phyloP scores from a whole-genome alignment of 2,113 vertebrate genomes.

The Pogona vitticeps region DNA sequence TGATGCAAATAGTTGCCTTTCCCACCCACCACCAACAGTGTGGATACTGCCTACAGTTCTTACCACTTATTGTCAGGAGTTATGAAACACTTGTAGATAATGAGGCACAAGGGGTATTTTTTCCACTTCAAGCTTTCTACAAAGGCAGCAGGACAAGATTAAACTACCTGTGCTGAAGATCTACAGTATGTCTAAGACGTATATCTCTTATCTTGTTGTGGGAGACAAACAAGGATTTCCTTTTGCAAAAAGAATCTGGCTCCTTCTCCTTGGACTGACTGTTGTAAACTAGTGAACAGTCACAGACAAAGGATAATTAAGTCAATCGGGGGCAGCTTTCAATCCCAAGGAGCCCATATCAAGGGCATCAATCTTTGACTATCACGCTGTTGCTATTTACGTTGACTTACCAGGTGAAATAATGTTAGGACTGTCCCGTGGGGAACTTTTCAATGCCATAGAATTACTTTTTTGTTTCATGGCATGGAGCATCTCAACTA shows the following conservation, averaged over 20 bases:
- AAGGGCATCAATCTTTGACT: neutral
- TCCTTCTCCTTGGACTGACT: neutral
- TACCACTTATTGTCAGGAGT: neutral
- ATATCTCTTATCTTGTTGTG: neutral
- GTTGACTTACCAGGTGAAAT: slow-evolving; percentile 78
- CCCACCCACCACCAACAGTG: no score
- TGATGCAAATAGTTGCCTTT: no score
- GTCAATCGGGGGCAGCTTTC: no score
- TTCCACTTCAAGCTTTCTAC: no score
- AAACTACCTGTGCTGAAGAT: neutral
- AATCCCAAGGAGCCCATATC: neutral
- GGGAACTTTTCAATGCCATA: slow-evolving; percentile 79
- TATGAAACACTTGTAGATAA: neutral
- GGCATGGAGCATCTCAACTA: slow-evolving; percentile 91
- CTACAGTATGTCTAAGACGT: neutral
- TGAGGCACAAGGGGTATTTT: neutral
- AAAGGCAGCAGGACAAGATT: neutral
- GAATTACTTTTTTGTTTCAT: slow-evolving; percentile 89
- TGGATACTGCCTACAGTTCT: neutral
- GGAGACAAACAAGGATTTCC: neutral
- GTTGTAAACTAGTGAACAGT: neutral
- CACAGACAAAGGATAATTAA: neutral
- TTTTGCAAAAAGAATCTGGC: neutral
- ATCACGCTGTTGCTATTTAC: neutral
- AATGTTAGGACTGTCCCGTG: slow-evolving; percentile 83